Evolutionary conservation across 2,888 invertebrate species (phyloP).

Genomic region (Lasioglossum villosulum): DNA sequence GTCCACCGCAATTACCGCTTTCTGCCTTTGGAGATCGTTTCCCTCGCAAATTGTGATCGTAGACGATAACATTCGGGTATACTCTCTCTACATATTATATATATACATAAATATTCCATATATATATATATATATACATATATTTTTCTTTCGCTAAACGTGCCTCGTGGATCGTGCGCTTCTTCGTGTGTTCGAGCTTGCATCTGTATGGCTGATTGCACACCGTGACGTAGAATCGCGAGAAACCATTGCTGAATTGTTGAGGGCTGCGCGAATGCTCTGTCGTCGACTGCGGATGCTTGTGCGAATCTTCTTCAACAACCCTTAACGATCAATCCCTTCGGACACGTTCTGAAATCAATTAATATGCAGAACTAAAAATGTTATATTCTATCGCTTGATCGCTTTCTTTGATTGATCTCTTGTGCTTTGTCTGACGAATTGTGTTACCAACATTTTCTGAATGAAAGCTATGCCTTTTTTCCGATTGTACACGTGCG

Average conservation of each 20-base stretch:
- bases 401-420: neutral
- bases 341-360: neutral
- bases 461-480: no score
- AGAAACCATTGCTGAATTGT: neutral
- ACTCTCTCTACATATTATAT: constrained; percentile 21
- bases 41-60: constrained; percentile 28
- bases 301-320: neutral
- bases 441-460: no score
- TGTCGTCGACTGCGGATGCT: constrained; percentile 11
- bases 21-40: constrained; percentile 36
- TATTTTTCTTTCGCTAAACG: constrained; percentile 36
- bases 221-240: constrained; percentile 40
- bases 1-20: constrained; percentile 40
- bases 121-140: constrained; percentile 23
- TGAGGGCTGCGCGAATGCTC: neutral
- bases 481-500: no score
- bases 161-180: constrained; percentile 52
- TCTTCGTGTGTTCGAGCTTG: constrained; percentile 57
- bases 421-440: neutral
- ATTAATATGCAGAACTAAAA: neutral
- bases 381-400: neutral
- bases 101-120: constrained; percentile 20
- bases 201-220: constrained; percentile 55
- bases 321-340: neutral
- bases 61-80: constrained; percentile 15